Percentiles rank a stretch among this genome's conserved stretches.
These are phyloP conservation scores for Leucophora obtusa DNA, from an alignment of 2,888 invertebrate species.

Conservation along the genomic window DNA sequence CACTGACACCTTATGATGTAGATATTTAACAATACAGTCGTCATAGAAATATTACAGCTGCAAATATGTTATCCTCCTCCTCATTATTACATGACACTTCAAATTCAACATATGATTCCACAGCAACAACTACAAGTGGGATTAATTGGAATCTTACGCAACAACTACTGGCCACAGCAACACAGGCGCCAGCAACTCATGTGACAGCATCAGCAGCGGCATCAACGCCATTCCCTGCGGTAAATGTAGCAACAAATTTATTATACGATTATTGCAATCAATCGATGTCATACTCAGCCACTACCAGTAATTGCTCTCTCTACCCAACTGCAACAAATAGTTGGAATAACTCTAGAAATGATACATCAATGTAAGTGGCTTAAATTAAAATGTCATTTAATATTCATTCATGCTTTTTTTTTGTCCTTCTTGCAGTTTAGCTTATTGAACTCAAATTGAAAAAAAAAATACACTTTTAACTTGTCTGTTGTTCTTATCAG, in stretches of 20 bases:
- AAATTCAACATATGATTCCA: background rate
- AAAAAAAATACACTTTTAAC: background rate
- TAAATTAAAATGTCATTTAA: conserved; percentile 2
- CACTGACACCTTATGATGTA: conserved; percentile 37
- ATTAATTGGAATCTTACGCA: conserved; percentile 33
- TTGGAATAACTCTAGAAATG: conserved; percentile 53
- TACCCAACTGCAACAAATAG: conserved; percentile 36
- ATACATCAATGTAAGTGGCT: conserved; percentile 51
- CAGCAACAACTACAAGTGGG: background rate
- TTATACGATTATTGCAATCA: conserved; percentile 65
- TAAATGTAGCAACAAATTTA: conserved; percentile 40
- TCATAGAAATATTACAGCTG: conserved; percentile 12
- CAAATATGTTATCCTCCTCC: conserved; percentile 29
- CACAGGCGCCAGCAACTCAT: no score
- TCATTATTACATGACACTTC: conserved; percentile 24
- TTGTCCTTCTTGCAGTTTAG: conserved; percentile 1
- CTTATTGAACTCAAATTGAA: background rate
- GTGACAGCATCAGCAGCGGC: conserved; percentile 25
- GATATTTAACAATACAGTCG: conserved; percentile 23
- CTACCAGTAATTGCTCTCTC: conserved; percentile 46
- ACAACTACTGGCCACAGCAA: conserved; percentile 29
- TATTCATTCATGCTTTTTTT: background rate
- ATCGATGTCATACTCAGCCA: conserved; percentile 50
- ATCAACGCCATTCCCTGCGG: background rate
- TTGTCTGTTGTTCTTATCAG: background rate